Evolutionary conservation across 2,888 invertebrate genomes (phyloP), one percentile per base, ranked within the genome.

Genomic region (Pecten maximus): DNA sequence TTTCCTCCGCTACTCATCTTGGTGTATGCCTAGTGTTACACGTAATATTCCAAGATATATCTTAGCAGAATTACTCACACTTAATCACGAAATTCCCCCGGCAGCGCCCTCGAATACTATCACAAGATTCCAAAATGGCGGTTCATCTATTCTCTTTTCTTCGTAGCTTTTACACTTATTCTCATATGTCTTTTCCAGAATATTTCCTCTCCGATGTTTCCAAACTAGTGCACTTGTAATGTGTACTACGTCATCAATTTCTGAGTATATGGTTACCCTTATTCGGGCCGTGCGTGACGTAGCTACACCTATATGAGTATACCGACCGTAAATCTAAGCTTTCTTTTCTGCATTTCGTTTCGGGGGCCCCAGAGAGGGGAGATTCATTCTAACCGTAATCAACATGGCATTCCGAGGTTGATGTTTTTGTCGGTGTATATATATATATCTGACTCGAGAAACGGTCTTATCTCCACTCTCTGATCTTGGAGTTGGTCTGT

Each of bases 231-330:
- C 39, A 28, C 40, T 89, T 91, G 91, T 89, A 88, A 90, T 93
- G 94, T 87, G 93, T 90, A 92, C 54, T 92, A 92, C 94, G 94
- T 94, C 93, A 94, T 93, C 92, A 90, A 48, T 93, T 93, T 91
- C 90, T 92, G 92, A 39, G 91, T 54, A 90, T 35, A 48, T 87
- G n/a, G 87, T 54, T 87, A 88, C 88, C 92, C 92, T 87, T 90
- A 92, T 92, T 87, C 92, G 92, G 92, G 39, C 48, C 87, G 87
- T 54, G 28, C 28, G 88, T 90, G 90, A 90, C 90, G 90, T 90
- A 90, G 44, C 19, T 74, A 23, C 23, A 44, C 60, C 90, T 40
- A 88, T 88, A 88, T 44, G 39, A 50, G 90, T 90, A 90, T 86
- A 74, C 40, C 74, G 90, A 90, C 88, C 88, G 74, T 28, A 74